A percentile compares a stretch with the other conserved stretches of the same genome.
Conservation (phyloP, 1,140 invertebrate genomes). For the Condylostylus longicornis region DNA sequence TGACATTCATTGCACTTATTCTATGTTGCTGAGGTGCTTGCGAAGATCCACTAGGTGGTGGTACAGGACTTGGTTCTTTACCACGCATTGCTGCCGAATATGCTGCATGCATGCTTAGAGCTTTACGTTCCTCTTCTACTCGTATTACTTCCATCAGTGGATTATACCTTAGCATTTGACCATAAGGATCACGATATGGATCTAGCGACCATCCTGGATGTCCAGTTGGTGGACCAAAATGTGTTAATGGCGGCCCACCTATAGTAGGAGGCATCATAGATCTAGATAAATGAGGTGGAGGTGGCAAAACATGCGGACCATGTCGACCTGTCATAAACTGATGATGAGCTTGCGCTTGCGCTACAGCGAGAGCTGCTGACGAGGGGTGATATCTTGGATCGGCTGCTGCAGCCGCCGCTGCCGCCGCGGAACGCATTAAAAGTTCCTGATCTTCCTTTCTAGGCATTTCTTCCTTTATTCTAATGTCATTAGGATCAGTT, state of each 20-base stretch:
- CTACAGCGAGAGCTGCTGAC: slow-evolving; percentile 20
- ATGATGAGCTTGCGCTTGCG: slow-evolving; percentile 26
- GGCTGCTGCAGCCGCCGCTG: slow-evolving; percentile 13
- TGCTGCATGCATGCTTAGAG: slow-evolving; percentile 49
- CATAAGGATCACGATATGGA: slow-evolving; percentile 50
- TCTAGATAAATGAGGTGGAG: slow-evolving; percentile 37
- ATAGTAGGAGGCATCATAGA: slow-evolving; percentile 35
- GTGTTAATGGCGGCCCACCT: slow-evolving; percentile 38
- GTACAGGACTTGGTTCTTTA: slow-evolving; percentile 47
- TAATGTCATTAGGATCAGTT: slow-evolving; percentile 37
- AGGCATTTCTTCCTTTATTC: slow-evolving; percentile 46
- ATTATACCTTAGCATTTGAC: slow-evolving; percentile 51
- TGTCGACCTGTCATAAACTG: slow-evolving; percentile 34
- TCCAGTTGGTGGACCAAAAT: slow-evolving; percentile 37
- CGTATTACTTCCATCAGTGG: slow-evolving; percentile 55
- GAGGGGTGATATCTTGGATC: slow-evolving; percentile 31
- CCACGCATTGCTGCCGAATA: slow-evolving; percentile 37
- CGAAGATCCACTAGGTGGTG: slow-evolving; percentile 27
- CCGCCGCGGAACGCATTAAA: slow-evolving; percentile 29
- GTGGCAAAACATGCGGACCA: slow-evolving; percentile 35
- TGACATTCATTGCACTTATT: too few species aligned
- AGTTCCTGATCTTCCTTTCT: slow-evolving; percentile 44
- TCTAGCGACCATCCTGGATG: slow-evolving; percentile 42
- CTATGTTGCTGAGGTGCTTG: slow-evolving; percentile 34
- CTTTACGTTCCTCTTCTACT: slow-evolving; percentile 54